Conservation (phyloP, 1,140 invertebrate species). For the Meloidogyne chitwoodi region DNA sequence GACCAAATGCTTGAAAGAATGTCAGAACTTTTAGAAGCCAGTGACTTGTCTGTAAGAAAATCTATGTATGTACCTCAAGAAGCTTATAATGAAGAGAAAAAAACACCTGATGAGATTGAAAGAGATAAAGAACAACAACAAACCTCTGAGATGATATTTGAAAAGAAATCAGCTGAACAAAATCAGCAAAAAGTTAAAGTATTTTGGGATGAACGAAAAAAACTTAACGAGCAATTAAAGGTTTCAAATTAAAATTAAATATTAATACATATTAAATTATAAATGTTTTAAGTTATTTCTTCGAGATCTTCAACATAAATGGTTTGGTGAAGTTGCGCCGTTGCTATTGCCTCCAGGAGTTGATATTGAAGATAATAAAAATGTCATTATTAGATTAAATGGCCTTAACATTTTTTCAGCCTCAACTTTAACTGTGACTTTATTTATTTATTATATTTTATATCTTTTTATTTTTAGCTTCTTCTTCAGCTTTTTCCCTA, state of each 20-base stretch:
- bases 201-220: conserved; percentile 20
- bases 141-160: neutral
- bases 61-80: neutral
- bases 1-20: conserved; percentile 19
- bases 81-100: neutral
- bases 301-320: neutral
- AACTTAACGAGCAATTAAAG: conserved; percentile 12
- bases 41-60: conserved; percentile 17
- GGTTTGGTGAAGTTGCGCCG: neutral
- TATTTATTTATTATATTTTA: neutral
- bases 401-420: neutral
- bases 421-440: neutral
- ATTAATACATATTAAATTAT: neutral
- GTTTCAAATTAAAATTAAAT: neutral
- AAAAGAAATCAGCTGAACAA: neutral
- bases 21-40: conserved; percentile 22
- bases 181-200: neutral
- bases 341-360: conserved; percentile 9
- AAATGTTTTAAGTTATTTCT: neutral
- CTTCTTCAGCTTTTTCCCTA: neutral
- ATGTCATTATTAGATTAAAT: neutral
- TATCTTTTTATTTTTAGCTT: neutral
- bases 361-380: neutral
- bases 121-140: neutral
- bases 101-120: neutral